Evolutionary conservation across 2,797 vertebrate genomes (phyloP).

Genomic region (Loriculus beryllinus): DNA sequence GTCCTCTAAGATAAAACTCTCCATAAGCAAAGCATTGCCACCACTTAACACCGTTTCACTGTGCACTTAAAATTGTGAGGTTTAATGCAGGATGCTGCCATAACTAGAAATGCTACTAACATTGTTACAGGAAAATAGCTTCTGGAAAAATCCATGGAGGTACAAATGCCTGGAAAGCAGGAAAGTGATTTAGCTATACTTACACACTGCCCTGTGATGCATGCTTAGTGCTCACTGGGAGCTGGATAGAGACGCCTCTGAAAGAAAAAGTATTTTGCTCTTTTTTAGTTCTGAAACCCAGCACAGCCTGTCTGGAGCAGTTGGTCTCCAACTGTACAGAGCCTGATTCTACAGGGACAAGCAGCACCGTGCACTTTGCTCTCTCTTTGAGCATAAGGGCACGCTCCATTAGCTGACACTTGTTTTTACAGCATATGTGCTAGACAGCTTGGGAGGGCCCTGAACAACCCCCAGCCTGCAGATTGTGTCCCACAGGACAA

Average conservation of each 20-base stretch:
- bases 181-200: not conserved
- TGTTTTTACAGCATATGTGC: not conserved
- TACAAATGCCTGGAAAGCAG: not conserved
- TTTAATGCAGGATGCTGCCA: not conserved
- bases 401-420: constrained; percentile 7
- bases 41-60: not conserved
- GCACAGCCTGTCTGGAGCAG: rapidly evolving
- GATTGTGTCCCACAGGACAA: not conserved
- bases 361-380: not conserved
- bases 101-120: not conserved
- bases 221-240: not conserved
- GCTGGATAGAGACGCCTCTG: not conserved
- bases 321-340: rapidly evolving
- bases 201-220: not conserved
- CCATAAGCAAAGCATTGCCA: not conserved
- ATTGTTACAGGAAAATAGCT: not conserved
- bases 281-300: not conserved
- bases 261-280: not conserved
- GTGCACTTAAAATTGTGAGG: not conserved
- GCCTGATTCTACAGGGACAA: not conserved
- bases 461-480: not conserved
- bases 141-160: not conserved
- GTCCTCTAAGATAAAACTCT: not conserved
- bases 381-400: not conserved
- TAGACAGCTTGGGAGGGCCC: not conserved